Base-by-base conservation (phyloP, 2,797 vertebrate species). In the Falco peregrinus region DNA sequence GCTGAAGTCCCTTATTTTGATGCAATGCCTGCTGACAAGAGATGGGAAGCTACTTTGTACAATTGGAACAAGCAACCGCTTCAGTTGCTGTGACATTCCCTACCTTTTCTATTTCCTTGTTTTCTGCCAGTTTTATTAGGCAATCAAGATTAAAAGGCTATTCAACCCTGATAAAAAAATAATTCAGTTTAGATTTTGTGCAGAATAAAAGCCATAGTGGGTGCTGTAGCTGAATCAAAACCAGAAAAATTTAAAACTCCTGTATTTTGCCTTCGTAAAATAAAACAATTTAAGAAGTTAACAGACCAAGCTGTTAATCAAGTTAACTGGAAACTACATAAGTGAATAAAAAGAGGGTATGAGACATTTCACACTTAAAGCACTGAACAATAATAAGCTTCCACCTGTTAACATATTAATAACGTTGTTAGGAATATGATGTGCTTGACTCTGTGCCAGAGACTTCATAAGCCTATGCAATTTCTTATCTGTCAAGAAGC, bases 321-420 rank as follows among this genome's bases (percentile, higher is more conserved):
- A 96, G 93, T 94, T 96, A 97, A 97, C 91, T 93, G 80, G 75
- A 95, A 98, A 95, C 78, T 93, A 97, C 48, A 59, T 92, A 96
- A 96, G 83, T 93, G 95, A 97, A 97, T 94, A 77, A 93, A 96
- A 96, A 93, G 93, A 81, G 16, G 93, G 45, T 84, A 88, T 87
- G 68, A 97, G 86, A 92, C 64, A 95, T 97, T 97, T 97, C 93
- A 96, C 87, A 96, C 82, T 96, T 94, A 84, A 96, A 97, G 79
- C 89, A 94, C 86, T 84, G 76, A 96, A 97, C 84, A 97, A 96
- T 97, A 97, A 97, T 95, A 97, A 97, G 87, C 95, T 97, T 96
- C 94, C 80, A 97, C 94, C 96, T 97, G 96, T 96, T 98, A 98
- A 95, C 94, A 96, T 95, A 97, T 97, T 97, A 98, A 97, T 97